Base-by-base conservation (phyloP, 2,797 vertebrate genomes). In the Moxostoma hubbsi region DNA sequence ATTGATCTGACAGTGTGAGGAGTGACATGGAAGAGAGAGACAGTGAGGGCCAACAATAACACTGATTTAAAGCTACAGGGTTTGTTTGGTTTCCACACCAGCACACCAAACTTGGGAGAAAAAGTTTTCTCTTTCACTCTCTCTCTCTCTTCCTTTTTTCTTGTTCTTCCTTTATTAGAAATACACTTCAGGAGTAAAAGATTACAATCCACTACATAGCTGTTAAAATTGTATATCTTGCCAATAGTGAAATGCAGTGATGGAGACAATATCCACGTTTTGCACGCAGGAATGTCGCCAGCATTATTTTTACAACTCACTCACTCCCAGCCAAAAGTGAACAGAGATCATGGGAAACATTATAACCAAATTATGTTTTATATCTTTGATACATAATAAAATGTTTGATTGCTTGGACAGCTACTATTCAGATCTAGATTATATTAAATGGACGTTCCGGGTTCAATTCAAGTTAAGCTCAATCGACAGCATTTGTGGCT, bases 31-130 rank as follows among this genome's bases (percentile, higher is more conserved):
- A 24, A 46, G 70, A 45, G 18, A 46, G 9, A 51, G 36, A 51
- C 58, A 16, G 63, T 78, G 73, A 76, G 75, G 76, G 82, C 54
- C 83, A 86, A 79, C 67, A 81, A 85, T 85, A 85, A 81, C 80
- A 85, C 54, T 69, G 71, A 88, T 90, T 90, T 92, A 90, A 89
- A 91, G 89, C 86, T 85, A 87, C 86, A 78, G 85, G 87, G 86
- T 84, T 87, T 71, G 83, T 53, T 77, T 69, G 86, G 90, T 90
- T 89, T 89, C 88, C 86, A 90, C 86, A 89, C 85, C 89, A 93
- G 92, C 94, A 91, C 92, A 94, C 94, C 95, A 95, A 94, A 95
- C 92, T 94, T 92, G 93, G 94, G 92, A 95, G 93, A 92, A 93
- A 92, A 84, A 73, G 90, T 87, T 89, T 85, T 83, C 62, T 63